Evolutionary conservation across 2,888 invertebrate species (phyloP).

Genomic region (Drosophila rubida): DNA sequence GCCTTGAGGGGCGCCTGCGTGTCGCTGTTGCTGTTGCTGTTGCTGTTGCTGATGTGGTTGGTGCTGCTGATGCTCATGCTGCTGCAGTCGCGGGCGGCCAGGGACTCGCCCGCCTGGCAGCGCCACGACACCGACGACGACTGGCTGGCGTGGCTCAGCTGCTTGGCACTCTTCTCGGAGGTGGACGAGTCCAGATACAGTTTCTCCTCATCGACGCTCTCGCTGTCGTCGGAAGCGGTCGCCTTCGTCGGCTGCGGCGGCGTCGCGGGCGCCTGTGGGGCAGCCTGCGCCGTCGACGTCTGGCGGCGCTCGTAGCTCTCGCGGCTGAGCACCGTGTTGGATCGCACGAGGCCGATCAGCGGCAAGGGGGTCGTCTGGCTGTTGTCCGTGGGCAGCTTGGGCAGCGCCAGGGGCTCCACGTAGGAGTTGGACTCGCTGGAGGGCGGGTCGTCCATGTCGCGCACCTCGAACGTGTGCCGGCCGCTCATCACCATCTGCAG

Average conservation of each 20-base stretch:
- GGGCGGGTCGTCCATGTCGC: slow-evolving; percentile 87
- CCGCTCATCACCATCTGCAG: slow-evolving; percentile 91
- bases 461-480: slow-evolving; percentile 90
- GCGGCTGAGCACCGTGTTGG: slow-evolving; percentile 83
- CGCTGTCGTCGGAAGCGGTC: slow-evolving; percentile 85
- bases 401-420: slow-evolving; percentile 83
- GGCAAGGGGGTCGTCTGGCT: slow-evolving; percentile 82
- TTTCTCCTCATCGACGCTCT: slow-evolving; percentile 88
- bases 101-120: slow-evolving; percentile 87
- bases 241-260: slow-evolving; percentile 42
- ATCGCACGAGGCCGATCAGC: slow-evolving; percentile 83
- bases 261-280: slow-evolving; percentile 12
- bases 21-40: slow-evolving; percentile 85
- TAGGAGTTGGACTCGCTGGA: slow-evolving; percentile 83
- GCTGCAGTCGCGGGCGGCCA: slow-evolving; percentile 87
- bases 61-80: slow-evolving; percentile 86
- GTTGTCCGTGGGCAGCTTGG: slow-evolving; percentile 83
- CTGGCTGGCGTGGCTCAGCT: slow-evolving; percentile 66
- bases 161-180: slow-evolving; percentile 85
- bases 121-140: slow-evolving; percentile 84
- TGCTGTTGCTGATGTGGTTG: slow-evolving; percentile 85
- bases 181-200: slow-evolving; percentile 88
- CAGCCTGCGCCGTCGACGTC: slow-evolving; percentile 12
- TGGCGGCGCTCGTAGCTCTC: slow-evolving; percentile 76
- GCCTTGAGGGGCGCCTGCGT: slow-evolving; percentile 43